Conservation (phyloP, 2,888 invertebrate genomes). For the Scotopteryx bipunctaria region DNA sequence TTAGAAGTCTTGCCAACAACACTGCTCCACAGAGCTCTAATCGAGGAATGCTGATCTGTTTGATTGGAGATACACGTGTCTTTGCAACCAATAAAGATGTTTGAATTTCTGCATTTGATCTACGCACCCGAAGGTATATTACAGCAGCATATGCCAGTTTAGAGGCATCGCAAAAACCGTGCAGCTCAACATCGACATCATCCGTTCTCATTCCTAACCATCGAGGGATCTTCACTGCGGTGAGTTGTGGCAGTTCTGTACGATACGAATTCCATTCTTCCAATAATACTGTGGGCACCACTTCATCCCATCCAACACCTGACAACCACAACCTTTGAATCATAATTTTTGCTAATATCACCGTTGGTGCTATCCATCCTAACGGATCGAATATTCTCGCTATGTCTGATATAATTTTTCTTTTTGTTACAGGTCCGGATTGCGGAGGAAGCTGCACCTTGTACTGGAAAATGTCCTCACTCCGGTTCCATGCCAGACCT, state of each 20-base stretch:
- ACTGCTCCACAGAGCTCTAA: conserved; percentile 38
- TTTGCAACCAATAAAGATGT: background rate
- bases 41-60: conserved; percentile 35
- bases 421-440: conserved; percentile 3
- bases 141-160: conserved; percentile 1
- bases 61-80: conserved; percentile 28
- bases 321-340: conserved; percentile 1
- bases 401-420: background rate
- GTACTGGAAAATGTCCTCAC: background rate
- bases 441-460: background rate
- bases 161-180: conserved; percentile 1
- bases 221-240: background rate
- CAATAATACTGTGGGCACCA: background rate
- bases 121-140: background rate
- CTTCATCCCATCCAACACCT: conserved; percentile 3
- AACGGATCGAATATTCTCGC: conserved; percentile 2
- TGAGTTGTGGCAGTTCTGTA: background rate
- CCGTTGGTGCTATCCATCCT: conserved; percentile 1
- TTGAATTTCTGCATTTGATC: background rate
- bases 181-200: background rate
- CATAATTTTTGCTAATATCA: conserved; percentile 1
- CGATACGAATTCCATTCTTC: background rate
- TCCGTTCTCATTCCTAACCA: background rate
- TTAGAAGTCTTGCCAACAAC: conserved; percentile 22
- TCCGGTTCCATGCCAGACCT: background rate